phyloP scores from a whole-genome alignment of 2,888 invertebrate genomes.

The Leptopilina drosophilae region DNA sequence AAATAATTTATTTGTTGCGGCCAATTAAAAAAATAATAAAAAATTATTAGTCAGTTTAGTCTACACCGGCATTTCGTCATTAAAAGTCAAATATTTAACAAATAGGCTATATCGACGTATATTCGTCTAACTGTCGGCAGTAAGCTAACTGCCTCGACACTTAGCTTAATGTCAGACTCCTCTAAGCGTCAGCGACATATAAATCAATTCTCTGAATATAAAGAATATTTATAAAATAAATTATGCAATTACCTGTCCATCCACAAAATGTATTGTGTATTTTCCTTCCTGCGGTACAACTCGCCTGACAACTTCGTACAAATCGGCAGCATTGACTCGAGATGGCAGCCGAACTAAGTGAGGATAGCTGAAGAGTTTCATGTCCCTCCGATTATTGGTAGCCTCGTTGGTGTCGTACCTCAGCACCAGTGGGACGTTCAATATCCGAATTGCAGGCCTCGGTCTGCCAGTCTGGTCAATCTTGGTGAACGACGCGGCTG shows the following conservation, averaged over 20 bases:
- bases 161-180: too few relatives aligned
- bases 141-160: too few relatives aligned
- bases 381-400: conserved; percentile 76
- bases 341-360: conserved; percentile 79
- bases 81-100: too few relatives aligned
- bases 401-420: conserved; percentile 78
- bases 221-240: too few relatives aligned
- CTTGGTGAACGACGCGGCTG: conserved; percentile 70
- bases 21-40: too few relatives aligned
- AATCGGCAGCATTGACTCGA: conserved; percentile 77
- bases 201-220: too few relatives aligned
- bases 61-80: too few relatives aligned
- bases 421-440: conserved; percentile 79
- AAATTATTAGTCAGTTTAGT: too few relatives aligned
- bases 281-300: conserved; percentile 77
- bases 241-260: conserved; percentile 78
- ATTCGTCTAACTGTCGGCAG: too few relatives aligned
- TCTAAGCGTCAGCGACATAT: too few relatives aligned
- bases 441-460: conserved; percentile 74
- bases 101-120: too few relatives aligned
- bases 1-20: too few relatives aligned
- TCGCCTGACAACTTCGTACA: conserved; percentile 77
- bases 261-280: conserved; percentile 79
- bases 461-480: conserved; percentile 73
- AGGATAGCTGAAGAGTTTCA: conserved; percentile 79